phyloP scores from a whole-genome alignment of 1,140 invertebrate genomes.

The Aphidius gifuensis region DNA sequence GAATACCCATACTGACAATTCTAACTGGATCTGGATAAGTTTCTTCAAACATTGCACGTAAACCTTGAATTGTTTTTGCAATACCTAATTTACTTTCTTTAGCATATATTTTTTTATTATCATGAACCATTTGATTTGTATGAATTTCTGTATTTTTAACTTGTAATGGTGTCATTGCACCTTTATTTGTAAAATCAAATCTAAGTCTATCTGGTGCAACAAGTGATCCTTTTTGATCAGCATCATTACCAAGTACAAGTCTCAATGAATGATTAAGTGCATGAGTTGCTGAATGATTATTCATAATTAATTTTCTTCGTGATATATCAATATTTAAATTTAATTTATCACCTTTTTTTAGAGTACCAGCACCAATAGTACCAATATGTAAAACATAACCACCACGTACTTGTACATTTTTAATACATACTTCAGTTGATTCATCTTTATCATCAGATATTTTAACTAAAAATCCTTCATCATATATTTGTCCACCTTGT shows the following conservation, averaged over 20 bases:
- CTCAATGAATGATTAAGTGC: conserved; percentile 93
- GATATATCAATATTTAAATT: conserved; percentile 79
- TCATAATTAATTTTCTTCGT: conserved; percentile 88
- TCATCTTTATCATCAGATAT: conserved; percentile 67
- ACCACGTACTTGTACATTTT: conserved; percentile 92
- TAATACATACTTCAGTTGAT: conserved; percentile 85
- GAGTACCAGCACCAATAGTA: conserved; percentile 72
- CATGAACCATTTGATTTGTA: conserved; percentile 73
- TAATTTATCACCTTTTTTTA: conserved; percentile 86
- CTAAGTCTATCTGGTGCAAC: conserved; percentile 94
- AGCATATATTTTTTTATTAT: conserved; percentile 84
- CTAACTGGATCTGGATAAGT: conserved; percentile 98
- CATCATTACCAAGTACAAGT: conserved; percentile 82
- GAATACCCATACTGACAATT: conserved; percentile 90
- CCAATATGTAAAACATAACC: conserved; percentile 96
- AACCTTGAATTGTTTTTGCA: conserved; percentile 90
- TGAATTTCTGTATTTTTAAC: conserved; percentile 82
- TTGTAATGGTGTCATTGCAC: conserved; percentile 82
- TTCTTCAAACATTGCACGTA: conserved; percentile 98
- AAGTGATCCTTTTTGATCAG: conserved; percentile 97
- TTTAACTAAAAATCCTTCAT: conserved; percentile 93
- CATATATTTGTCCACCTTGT: conserved; percentile 97
- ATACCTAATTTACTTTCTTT: conserved; percentile 79
- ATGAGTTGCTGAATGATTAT: conserved; percentile 99
- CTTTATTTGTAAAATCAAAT: conserved; percentile 97